phyloP scores from a whole-genome alignment of 2,888 invertebrate species.

The Dorcus parallelipipedus region DNA sequence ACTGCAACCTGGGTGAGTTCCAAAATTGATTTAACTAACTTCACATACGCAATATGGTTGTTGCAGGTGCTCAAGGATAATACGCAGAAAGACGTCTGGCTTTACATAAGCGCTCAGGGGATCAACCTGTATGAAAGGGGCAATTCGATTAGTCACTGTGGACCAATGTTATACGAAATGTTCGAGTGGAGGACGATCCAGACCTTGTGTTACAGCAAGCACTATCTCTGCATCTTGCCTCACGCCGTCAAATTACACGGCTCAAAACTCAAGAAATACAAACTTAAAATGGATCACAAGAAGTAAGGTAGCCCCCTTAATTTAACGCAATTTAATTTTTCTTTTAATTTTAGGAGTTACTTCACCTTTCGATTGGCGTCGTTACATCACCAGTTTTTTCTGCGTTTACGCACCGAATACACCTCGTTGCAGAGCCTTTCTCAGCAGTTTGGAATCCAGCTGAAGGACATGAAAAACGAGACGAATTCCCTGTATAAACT shows the following conservation, averaged over 20 bases:
- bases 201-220: constrained; percentile 73
- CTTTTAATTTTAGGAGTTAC: constrained; percentile 57
- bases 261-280: constrained; percentile 62
- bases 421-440: constrained; percentile 64
- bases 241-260: constrained; percentile 55
- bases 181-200: constrained; percentile 72
- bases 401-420: constrained; percentile 68
- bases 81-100: constrained; percentile 59
- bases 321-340: neutral
- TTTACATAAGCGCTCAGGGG: constrained; percentile 64
- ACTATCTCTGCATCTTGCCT: constrained; percentile 58
- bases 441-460: constrained; percentile 57
- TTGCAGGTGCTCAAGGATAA: constrained; percentile 56
- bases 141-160: constrained; percentile 40
- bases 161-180: constrained; percentile 46
- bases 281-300: constrained; percentile 69
- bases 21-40: neutral
- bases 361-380: constrained; percentile 75
- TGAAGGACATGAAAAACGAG: constrained; percentile 51
- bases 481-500: constrained; percentile 46
- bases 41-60: neutral
- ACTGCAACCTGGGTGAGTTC: constrained; percentile 61
- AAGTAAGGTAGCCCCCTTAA: constrained; percentile 54
- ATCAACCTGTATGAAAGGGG: constrained; percentile 60
- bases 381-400: constrained; percentile 73